phyloP scores from a whole-genome alignment of 23 tunicate genomes.

The Phallusia fumigata region DNA sequence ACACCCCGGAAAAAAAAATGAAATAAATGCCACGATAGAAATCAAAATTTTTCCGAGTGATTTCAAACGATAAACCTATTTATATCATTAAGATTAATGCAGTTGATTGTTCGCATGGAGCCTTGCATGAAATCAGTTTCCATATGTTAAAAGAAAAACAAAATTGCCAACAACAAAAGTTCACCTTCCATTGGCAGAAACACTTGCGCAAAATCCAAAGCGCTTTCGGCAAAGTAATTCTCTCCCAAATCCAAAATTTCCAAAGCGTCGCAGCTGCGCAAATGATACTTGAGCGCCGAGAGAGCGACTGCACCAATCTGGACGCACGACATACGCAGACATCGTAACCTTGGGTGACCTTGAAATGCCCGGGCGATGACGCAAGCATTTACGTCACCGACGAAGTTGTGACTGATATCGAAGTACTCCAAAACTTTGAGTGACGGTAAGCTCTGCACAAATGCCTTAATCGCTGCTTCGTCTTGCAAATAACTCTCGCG shows the following conservation, averaged over 20 bases:
- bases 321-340: constrained; percentile 42
- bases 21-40: no score
- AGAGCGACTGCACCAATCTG: constrained; percentile 58
- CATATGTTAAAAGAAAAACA: neutral
- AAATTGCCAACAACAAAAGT: neutral
- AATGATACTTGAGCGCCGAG: constrained; percentile 38
- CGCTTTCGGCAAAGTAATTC: constrained; percentile 25
- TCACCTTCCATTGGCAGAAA: neutral
- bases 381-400: constrained; percentile 49
- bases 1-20: no score
- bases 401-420: constrained; percentile 52
- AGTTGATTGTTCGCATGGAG: no score
- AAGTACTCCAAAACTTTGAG: constrained; percentile 30
- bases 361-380: constrained; percentile 33
- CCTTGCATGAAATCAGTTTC: no score
- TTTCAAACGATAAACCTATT: no score
- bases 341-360: constrained; percentile 1
- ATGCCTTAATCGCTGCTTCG: constrained; percentile 20
- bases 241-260: constrained; percentile 37
- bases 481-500: constrained; percentile 46
- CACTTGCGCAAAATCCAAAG: constrained; percentile 15
- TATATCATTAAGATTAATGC: no score
- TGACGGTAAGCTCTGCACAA: constrained; percentile 18
- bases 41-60: no score
- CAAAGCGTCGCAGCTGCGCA: constrained; percentile 15